Conservation (phyloP, 37 sponge, comb jelly and placozoan species). For the Geodia barretti region DNA sequence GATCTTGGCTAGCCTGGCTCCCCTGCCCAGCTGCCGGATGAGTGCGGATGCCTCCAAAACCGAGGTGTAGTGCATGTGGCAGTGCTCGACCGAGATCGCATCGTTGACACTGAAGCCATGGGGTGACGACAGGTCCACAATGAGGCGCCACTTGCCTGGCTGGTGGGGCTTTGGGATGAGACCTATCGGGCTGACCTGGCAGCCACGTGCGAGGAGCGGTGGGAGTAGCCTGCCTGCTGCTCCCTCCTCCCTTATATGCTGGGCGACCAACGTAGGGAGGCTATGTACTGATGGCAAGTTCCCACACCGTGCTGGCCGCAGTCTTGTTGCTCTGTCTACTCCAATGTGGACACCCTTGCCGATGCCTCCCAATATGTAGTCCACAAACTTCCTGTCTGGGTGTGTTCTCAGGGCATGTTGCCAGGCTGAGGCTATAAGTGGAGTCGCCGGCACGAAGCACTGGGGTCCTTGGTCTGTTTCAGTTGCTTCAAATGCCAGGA, state of each 20-base stretch:
- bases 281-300: background rate
- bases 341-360: conserved; percentile 9
- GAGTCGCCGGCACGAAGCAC: background rate
- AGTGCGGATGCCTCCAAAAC: background rate
- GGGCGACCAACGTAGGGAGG: background rate
- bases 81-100: background rate
- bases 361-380: background rate
- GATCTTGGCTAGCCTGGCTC: background rate
- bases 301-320: background rate
- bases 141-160: conserved; percentile 5
- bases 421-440: background rate
- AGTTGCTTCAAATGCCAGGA: background rate
- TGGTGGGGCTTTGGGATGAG: conserved; percentile 5
- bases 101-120: background rate
- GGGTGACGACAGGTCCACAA: conserved; percentile 12
- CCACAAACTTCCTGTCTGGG: conserved; percentile 3
- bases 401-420: background rate
- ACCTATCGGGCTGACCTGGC: background rate
- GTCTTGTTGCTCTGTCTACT: background rate
- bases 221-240: background rate
- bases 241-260: background rate
- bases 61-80: background rate
- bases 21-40: background rate
- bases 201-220: background rate
- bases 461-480: background rate